These are phyloP conservation scores for Sinohyriopsis cumingii DNA, from an alignment of 2,888 invertebrate genomes.

Conservation along the genomic window DNA sequence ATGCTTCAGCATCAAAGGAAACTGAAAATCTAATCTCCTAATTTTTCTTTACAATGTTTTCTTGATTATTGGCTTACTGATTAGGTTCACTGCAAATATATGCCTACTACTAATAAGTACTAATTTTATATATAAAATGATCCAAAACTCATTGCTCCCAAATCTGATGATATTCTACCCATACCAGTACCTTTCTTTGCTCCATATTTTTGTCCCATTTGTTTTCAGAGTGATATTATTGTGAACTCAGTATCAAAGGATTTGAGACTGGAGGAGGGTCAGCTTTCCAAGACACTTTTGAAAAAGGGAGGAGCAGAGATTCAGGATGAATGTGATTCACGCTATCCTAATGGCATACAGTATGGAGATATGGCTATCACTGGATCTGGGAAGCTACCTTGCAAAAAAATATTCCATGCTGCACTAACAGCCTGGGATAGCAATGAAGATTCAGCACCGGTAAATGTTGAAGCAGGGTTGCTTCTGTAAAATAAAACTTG, in stretches of 20 bases:
- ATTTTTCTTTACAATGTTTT: too few relatives aligned
- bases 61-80: too few relatives aligned
- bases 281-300: constrained; percentile 47
- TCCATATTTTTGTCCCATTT: neutral
- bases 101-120: too few relatives aligned
- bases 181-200: too few relatives aligned
- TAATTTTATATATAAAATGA: too few relatives aligned
- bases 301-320: constrained; percentile 38
- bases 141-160: too few relatives aligned
- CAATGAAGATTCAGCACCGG: neutral
- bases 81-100: too few relatives aligned
- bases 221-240: constrained; percentile 55
- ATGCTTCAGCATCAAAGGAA: too few relatives aligned
- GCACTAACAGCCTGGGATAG: constrained; percentile 40
- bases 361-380: constrained; percentile 48
- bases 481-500: too few relatives aligned
- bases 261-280: constrained; percentile 47
- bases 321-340: constrained; percentile 41
- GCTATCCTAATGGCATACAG: constrained; percentile 40
- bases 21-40: too few relatives aligned
- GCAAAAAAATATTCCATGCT: constrained; percentile 43
- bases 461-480: too few relatives aligned
- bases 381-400: constrained; percentile 39
- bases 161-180: too few relatives aligned
- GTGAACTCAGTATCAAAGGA: constrained; percentile 53